A percentile compares a stretch with the other conserved stretches of the same genome.
These are phyloP conservation scores for Trichogramma pretiosum DNA, from an alignment of 1,140 invertebrate species.

Conservation along the genomic window DNA sequence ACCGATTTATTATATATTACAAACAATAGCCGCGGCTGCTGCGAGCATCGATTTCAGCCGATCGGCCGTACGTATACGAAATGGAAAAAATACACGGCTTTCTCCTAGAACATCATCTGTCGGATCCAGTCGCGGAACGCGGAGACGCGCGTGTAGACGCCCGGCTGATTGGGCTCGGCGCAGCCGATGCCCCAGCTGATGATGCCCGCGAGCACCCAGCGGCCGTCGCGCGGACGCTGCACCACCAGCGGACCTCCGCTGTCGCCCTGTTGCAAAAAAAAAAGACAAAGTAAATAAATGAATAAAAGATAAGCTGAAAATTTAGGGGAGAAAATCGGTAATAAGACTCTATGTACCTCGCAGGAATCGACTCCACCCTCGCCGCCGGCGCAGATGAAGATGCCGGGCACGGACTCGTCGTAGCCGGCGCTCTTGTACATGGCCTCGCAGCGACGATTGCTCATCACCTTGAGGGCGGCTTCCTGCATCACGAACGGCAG, in stretches of 20 bases:
- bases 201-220: conserved; percentile 80
- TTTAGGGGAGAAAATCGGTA: no score
- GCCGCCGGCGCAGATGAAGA: conserved; percentile 90
- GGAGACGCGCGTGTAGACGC: conserved; percentile 89
- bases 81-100: no score
- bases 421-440: conserved; percentile 87
- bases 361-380: conserved; percentile 89
- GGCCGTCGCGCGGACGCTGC: conserved; percentile 60
- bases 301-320: no score
- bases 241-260: conserved; percentile 87
- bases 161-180: conserved; percentile 83
- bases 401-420: conserved; percentile 86
- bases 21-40: no score
- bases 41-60: no score
- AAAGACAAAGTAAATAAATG: no score
- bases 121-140: conserved; percentile 88
- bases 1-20: no score
- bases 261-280: conserved; percentile 73
- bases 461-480: conserved; percentile 83
- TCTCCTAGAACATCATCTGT: conserved; percentile 78
- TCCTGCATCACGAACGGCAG: conserved; percentile 83
- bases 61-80: no score
- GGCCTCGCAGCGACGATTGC: conserved; percentile 79
- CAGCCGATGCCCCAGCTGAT: conserved; percentile 92
- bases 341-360: no score